phyloP scores from a whole-genome alignment of 2,113 vertebrate species.

The Hepsetus odoe region DNA sequence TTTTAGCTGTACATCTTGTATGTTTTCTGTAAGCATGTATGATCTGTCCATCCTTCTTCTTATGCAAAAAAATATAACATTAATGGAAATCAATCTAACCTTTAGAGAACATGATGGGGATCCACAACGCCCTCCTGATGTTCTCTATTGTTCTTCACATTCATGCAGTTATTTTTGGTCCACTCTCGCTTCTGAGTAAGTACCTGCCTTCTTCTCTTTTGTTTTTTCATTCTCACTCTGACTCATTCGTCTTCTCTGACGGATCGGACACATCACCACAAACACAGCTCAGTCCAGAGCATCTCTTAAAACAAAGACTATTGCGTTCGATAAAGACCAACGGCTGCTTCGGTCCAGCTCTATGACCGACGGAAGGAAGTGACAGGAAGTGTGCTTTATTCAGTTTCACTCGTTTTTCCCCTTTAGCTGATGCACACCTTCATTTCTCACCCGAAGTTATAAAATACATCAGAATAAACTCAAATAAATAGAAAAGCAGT shows the following conservation, averaged over 20 bases:
- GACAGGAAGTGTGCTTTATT: too few relatives aligned
- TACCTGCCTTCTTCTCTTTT: background rate
- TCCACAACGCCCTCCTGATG: background rate
- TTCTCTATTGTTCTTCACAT: background rate
- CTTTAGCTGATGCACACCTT: too few relatives aligned
- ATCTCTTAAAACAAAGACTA: background rate
- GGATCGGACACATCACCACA: background rate
- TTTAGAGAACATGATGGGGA: background rate
- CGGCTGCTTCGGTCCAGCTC: too few relatives aligned
- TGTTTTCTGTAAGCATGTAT: too few relatives aligned
- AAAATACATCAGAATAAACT: too few relatives aligned
- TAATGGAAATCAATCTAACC: background rate
- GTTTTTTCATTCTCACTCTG: too few relatives aligned
- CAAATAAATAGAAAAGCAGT: too few relatives aligned
- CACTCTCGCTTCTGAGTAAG: background rate
- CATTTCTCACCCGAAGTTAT: too few relatives aligned
- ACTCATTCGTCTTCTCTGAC: background rate
- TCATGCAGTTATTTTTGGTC: background rate
- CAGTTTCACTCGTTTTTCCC: too few relatives aligned
- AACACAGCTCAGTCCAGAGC: background rate
- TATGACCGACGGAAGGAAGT: too few relatives aligned
- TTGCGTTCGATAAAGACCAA: too few relatives aligned
- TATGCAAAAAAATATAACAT: background rate
- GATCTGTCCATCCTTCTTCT: background rate
- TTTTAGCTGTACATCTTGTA: too few relatives aligned